phyloP scores from a whole-genome alignment of 64 coral and sea anemone genomes.

The Dendronephthya gigantea region DNA sequence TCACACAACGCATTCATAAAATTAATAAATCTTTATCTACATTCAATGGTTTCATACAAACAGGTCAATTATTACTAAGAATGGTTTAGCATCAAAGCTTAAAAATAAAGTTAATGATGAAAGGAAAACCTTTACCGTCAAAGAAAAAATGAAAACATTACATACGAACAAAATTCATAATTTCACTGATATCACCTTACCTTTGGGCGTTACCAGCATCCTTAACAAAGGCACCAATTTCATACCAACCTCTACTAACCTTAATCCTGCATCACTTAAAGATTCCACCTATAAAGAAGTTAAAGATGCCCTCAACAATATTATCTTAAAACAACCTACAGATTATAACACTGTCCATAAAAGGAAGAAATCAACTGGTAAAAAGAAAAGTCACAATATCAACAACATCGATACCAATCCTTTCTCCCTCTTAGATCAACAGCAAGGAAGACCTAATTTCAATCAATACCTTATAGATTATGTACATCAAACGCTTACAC shows the following conservation, averaged over 20 bases:
- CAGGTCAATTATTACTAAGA: too few relatives aligned
- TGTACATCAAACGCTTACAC: neutral
- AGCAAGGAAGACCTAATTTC: neutral
- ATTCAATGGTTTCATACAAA: too few relatives aligned
- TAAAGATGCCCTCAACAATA: neutral
- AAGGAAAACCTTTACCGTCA: neutral
- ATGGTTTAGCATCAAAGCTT: too few relatives aligned
- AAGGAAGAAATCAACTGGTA: neutral
- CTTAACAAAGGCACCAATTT: constrained; percentile 45
- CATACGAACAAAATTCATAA: constrained; percentile 27
- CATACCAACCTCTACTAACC: neutral
- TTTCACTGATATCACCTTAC: constrained; percentile 5
- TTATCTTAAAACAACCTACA: neutral
- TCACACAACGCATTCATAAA: too few relatives aligned
- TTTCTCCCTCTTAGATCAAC: neutral
- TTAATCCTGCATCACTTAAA: neutral
- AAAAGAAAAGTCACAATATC: neutral
- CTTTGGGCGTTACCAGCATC: neutral
- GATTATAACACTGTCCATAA: too few relatives aligned
- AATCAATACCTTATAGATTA: neutral
- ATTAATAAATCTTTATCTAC: too few relatives aligned
- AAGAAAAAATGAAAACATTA: neutral
- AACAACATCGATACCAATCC: neutral
- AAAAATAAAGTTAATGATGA: too few relatives aligned
- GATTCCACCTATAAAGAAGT: neutral